A percentile compares a stretch with the other conserved stretches of the same genome.
These are phyloP conservation scores for Apostichopus parvimensis DNA, from an alignment of 35 echinoderm and acorn worm genomes.

Conservation along the genomic window DNA sequence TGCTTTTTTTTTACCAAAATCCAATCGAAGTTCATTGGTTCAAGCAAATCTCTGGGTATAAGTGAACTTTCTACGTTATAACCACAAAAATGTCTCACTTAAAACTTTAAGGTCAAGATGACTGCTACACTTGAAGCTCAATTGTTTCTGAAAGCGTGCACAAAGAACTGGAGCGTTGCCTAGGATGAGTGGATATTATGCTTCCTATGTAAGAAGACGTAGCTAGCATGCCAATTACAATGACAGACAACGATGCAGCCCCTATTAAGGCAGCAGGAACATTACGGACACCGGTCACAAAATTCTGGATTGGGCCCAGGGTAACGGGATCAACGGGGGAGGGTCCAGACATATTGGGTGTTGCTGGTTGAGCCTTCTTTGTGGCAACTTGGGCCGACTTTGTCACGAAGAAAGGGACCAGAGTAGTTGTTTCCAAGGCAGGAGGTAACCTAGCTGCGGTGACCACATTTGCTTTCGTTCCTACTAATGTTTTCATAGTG, in stretches of 20 bases:
- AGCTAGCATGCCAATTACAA: background rate
- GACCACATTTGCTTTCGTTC: too few relatives aligned
- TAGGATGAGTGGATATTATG: background rate
- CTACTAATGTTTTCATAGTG: background rate
- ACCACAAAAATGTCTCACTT: too few relatives aligned
- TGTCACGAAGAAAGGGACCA: background rate
- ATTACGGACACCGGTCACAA: background rate
- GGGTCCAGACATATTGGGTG: background rate
- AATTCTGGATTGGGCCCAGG: constrained; percentile 1
- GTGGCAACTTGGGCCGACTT: background rate
- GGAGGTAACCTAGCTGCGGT: too few relatives aligned
- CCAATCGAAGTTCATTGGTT: too few relatives aligned
- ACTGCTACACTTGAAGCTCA: background rate
- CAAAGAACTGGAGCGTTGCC: background rate
- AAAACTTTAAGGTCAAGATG: too few relatives aligned
- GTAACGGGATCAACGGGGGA: background rate
- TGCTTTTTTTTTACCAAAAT: too few relatives aligned
- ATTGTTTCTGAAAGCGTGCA: background rate
- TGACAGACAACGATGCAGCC: background rate
- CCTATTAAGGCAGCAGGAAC: background rate
- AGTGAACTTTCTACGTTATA: too few relatives aligned
- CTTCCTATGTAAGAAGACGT: constrained; percentile 4
- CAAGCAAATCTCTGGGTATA: too few relatives aligned
- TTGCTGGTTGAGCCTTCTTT: background rate
- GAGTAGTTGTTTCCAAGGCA: background rate